phyloP scores from a whole-genome alignment of 2,888 invertebrate genomes.

The Tenthredo scrophulariae region DNA sequence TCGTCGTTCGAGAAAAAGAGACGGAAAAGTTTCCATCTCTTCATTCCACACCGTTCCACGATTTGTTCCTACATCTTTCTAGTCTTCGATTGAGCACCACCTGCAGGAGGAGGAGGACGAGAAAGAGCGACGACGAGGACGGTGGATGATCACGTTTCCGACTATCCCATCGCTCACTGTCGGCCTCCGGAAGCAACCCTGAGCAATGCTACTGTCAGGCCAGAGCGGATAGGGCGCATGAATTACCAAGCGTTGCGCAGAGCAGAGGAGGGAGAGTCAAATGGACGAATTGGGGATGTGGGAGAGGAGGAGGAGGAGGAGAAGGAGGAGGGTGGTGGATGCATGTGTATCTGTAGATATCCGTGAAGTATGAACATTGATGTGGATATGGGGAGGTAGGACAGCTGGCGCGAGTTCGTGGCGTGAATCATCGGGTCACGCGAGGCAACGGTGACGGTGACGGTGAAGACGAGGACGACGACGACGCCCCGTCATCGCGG shows the following conservation, averaged over 20 bases:
- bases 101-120: conserved; percentile 5
- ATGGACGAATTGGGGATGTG: neutral
- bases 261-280: neutral
- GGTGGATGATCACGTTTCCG: conserved; percentile 46
- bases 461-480: conserved; percentile 14
- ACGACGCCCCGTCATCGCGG: conserved; percentile 24
- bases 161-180: conserved; percentile 37
- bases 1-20: neutral
- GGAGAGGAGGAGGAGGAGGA: neutral
- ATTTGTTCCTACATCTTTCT: neutral
- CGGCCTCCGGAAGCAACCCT: conserved; percentile 45
- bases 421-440: conserved; percentile 76
- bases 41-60: neutral
- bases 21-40: neutral
- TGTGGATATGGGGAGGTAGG: conserved; percentile 19
- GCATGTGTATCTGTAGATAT: conserved; percentile 19
- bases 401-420: conserved; percentile 58
- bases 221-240: conserved; percentile 40
- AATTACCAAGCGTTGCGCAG: conserved; percentile 46
- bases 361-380: conserved; percentile 18
- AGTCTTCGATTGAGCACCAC: conserved; percentile 38
- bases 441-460: conserved; percentile 61
- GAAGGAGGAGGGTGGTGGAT: conserved; percentile 8
- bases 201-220: conserved; percentile 52
- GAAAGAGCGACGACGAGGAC: conserved; percentile 10